Evolutionary conservation across 2,797 vertebrate genomes (phyloP).

Genomic region (Acrossocheilus wenchowensis): DNA sequence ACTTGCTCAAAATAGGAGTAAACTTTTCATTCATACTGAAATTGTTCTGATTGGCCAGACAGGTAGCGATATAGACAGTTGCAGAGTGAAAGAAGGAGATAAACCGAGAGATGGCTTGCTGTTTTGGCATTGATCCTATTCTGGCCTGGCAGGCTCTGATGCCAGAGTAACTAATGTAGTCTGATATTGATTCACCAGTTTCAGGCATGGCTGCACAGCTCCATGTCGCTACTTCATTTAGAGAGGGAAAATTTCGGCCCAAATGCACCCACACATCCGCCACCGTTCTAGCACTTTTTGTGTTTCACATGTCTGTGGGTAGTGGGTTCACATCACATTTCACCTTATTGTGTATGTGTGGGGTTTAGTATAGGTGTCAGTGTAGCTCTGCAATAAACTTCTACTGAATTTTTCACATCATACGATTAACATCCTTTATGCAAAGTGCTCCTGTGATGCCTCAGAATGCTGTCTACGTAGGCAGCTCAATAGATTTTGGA

Average conservation of each 20-base stretch:
- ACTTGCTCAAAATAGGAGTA: not conserved
- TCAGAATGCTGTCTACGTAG: not conserved
- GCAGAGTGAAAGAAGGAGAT: slow-evolving; percentile 56
- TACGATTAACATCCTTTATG: not conserved
- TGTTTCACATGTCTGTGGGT: slow-evolving; percentile 24
- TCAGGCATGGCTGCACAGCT: slow-evolving; percentile 67
- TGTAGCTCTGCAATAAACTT: not conserved
- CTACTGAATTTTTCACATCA: not conserved
- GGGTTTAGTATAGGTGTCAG: not conserved
- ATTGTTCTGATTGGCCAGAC: slow-evolving; percentile 22
- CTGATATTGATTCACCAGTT: slow-evolving; percentile 72
- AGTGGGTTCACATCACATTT: slow-evolving; percentile 1
- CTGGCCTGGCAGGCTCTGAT: slow-evolving; percentile 65
- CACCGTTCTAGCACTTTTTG: not conserved
- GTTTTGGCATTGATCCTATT: slow-evolving; percentile 72
- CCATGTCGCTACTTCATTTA: slow-evolving; percentile 64
- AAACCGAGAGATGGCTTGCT: slow-evolving; percentile 61
- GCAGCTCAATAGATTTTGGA: not conserved
- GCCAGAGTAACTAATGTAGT: slow-evolving; percentile 76
- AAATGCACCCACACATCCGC: slow-evolving; percentile 35
- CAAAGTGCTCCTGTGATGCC: not conserved
- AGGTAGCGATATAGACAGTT: slow-evolving; percentile 52
- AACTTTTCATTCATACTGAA: slow-evolving; percentile 19
- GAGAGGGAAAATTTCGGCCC: slow-evolving; percentile 62
- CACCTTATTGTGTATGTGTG: not conserved